Base-by-base conservation (phyloP, 2,113 vertebrate genomes). In the Syrrhaptes paradoxus region DNA sequence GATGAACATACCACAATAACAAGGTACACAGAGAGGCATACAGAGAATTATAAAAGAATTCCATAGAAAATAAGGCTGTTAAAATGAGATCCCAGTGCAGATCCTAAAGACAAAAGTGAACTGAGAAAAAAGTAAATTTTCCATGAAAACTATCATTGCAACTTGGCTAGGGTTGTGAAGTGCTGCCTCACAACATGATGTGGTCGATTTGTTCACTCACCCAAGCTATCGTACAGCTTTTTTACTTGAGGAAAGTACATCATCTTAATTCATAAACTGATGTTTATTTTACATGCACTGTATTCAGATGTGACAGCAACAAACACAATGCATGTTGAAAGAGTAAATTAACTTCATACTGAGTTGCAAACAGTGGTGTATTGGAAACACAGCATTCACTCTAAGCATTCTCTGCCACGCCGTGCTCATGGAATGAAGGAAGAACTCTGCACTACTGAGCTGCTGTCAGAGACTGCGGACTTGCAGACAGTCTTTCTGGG, bases 351-450 rank as follows among this genome's bases (percentile, higher is more conserved):
- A 67, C 15, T 67, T 78, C 19, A 32, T 5, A 26, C 6, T 10
- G 43, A 41, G 34, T 16, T 74, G 85, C 41, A 48, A 51, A 25
- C 14, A 54, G 28, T 4, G 9, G 25, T 22, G 28, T 41, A 17
- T 6, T 61, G 51, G 57, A 71, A 88, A 61, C 15, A 38, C 11
- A 66, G n/a, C 14, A 32, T 34, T 41, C 6, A n/a, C 46, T 32
- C 17, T 11, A 36, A 52, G 45, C 7, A 17, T 1, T 1, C 22
- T 31, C 70, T 71, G 49, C 8, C 57, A 22, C 11, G 32, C 15
- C 1, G 0, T 34, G 62, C 43, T 28, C 20, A 17, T 0, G 2
- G 6, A 36, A 19, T 15, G 31, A 52, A 28, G 41, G 20, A 48
- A 57, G 32, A 88, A 31, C 36, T 82, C 52, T 41, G 41, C 41